Conservation (phyloP, 2,797 vertebrate species). For the Alfaro cultratus region DNA sequence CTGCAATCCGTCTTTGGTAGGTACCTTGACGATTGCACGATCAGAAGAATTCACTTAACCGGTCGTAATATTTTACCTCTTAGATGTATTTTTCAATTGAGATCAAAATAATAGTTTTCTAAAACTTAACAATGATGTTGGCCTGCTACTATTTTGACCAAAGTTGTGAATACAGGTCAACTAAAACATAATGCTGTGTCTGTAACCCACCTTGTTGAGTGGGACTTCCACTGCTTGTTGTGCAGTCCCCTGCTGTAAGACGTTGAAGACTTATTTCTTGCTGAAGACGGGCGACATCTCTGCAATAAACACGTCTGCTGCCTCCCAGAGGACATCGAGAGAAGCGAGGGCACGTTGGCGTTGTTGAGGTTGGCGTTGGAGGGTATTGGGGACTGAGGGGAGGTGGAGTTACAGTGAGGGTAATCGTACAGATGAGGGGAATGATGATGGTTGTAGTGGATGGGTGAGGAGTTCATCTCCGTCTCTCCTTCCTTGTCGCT, state of each 20-base stretch:
- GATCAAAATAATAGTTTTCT: too few species aligned
- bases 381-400: conserved; percentile 87
- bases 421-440: conserved; percentile 81
- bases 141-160: not conserved
- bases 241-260: conserved; percentile 75
- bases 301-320: conserved; percentile 67
- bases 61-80: too few species aligned
- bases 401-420: conserved; percentile 80
- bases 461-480: conserved; percentile 53
- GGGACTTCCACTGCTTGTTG: conserved; percentile 82
- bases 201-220: conserved; percentile 84
- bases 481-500: conserved; percentile 38
- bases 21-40: too few species aligned
- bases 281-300: conserved; percentile 64
- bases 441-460: conserved; percentile 62
- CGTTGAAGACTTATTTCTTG: conserved; percentile 78
- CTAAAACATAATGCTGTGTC: not conserved
- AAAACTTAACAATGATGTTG: not conserved
- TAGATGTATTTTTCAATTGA: too few species aligned
- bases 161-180: not conserved
- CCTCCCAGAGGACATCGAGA: conserved; percentile 77
- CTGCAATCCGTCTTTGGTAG: not conserved
- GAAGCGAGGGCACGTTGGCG: conserved; percentile 90
- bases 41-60: too few species aligned
- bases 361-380: conserved; percentile 98